Evolutionary conservation across 1,140 invertebrate genomes (phyloP).

Genomic region (Dendroctonus ponderosae): DNA sequence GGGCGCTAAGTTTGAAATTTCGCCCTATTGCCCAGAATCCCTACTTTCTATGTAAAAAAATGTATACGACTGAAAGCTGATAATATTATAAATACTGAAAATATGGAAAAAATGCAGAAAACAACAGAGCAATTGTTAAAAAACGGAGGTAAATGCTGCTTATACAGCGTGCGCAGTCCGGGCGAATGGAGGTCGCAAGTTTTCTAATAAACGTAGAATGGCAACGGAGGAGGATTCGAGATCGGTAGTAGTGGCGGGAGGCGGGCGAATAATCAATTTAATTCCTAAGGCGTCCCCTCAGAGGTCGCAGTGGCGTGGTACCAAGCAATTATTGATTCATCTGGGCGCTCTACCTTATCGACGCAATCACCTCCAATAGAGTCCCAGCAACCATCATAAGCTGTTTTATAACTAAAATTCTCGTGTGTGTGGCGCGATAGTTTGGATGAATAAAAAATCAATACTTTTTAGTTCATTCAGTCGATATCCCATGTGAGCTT

Average conservation of each 20-base stretch:
- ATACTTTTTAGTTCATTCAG: too few relatives aligned
- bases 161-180: conserved; percentile 6
- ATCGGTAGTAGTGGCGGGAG: conserved; percentile 27
- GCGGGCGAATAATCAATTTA: conserved; percentile 21
- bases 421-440: too few relatives aligned
- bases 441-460: too few relatives aligned
- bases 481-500: too few relatives aligned
- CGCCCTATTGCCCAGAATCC: background rate
- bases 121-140: background rate
- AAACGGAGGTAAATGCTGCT: background rate
- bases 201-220: conserved; percentile 1
- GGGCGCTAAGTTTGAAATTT: conserved; percentile 20
- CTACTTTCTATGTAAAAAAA: conserved; percentile 3
- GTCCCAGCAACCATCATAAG: too few relatives aligned
- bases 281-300: conserved; percentile 21
- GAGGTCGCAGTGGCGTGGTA: conserved; percentile 29
- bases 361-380: background rate
- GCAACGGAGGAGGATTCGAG: background rate
- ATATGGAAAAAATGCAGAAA: background rate
- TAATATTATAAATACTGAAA: background rate
- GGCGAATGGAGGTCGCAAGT: conserved; percentile 12
- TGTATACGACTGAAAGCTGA: background rate
- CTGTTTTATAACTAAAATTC: too few relatives aligned
- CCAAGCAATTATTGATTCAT: conserved; percentile 7
- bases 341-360: conserved; percentile 18